Conservation (phyloP, 2,113 vertebrate genomes). For the Labrus mixtus region DNA sequence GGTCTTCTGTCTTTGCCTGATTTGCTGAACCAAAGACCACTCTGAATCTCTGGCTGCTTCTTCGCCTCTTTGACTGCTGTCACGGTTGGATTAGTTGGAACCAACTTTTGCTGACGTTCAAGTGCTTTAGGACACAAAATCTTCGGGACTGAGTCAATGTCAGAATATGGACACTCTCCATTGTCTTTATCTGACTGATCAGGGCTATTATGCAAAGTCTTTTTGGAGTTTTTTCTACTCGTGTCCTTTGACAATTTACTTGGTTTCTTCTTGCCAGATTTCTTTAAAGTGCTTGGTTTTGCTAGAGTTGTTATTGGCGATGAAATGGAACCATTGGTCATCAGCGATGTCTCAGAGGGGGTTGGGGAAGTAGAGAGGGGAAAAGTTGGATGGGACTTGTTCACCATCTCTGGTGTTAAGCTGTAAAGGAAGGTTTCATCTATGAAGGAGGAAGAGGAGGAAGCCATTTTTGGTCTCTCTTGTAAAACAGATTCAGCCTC, state of each 20-base stretch:
- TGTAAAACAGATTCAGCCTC: slow-evolving; percentile 90
- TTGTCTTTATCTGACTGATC: slow-evolving; percentile 51
- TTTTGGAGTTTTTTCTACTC: slow-evolving; percentile 64
- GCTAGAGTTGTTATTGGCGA: slow-evolving; percentile 36
- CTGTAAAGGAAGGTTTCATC: slow-evolving; percentile 44
- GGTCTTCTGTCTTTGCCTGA: slow-evolving; percentile 79
- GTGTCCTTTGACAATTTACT: slow-evolving; percentile 55
- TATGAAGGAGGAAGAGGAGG: slow-evolving; percentile 51
- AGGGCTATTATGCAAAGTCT: slow-evolving; percentile 2
- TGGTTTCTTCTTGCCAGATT: slow-evolving; percentile 74
- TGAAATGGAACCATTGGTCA: slow-evolving; percentile 66
- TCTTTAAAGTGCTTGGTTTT: slow-evolving; percentile 74
- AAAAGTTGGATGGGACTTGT: slow-evolving; percentile 31
- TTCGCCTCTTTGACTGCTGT: slow-evolving; percentile 71
- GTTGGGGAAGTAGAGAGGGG: slow-evolving; percentile 32
- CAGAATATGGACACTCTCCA: slow-evolving; percentile 80
- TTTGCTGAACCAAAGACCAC: slow-evolving; percentile 84
- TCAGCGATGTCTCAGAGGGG: slow-evolving; percentile 42
- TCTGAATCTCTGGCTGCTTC: slow-evolving; percentile 77
- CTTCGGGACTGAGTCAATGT: slow-evolving; percentile 84
- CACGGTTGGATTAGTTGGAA: slow-evolving; percentile 37
- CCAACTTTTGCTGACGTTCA: slow-evolving; percentile 66
- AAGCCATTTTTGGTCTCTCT: slow-evolving; percentile 77
- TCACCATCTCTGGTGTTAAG: slow-evolving; percentile 39
- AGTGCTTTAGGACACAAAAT: slow-evolving; percentile 83